A percentile compares a stretch with the other conserved stretches of the same genome.
phyloP scores from a whole-genome alignment of 2,113 vertebrate genomes.

The Sisor rabdophorus region DNA sequence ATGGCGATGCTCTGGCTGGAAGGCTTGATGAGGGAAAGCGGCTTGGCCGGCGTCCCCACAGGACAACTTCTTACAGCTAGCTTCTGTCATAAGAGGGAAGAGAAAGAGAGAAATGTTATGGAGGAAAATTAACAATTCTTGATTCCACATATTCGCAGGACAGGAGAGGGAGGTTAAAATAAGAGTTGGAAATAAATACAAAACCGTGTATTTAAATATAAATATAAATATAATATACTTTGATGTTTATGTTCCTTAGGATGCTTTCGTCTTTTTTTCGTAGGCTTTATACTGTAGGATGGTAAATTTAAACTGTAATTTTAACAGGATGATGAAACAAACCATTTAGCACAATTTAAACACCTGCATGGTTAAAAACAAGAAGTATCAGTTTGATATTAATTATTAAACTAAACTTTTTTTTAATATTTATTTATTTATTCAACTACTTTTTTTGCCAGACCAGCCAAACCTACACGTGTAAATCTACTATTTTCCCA shows the following conservation, averaged over 20 bases:
- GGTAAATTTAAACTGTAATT: neutral
- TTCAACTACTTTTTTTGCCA: neutral
- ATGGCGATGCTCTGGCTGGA: constrained; percentile 72
- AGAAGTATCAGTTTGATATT: too few relatives aligned
- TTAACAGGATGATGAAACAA: neutral
- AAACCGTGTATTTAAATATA: neutral
- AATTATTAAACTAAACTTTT: neutral
- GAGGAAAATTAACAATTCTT: constrained; percentile 5
- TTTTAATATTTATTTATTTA: too few relatives aligned
- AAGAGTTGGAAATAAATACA: neutral
- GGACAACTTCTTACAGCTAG: constrained; percentile 77
- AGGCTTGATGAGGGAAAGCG: constrained; percentile 73
- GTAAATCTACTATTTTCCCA: neutral
- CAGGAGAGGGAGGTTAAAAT: neutral
- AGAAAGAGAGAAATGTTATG: neutral
- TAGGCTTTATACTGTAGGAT: too few relatives aligned
- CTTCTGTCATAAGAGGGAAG: constrained; percentile 63
- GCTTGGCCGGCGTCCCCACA: constrained; percentile 66
- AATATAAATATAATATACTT: neutral
- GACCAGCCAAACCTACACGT: constrained; percentile 4
- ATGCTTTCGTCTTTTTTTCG: neutral
- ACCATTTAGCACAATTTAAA: neutral
- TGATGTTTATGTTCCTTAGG: neutral
- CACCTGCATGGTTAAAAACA: neutral
- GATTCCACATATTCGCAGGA: neutral